Percentiles rank a stretch among this genome's conserved stretches.
Conservation (phyloP, 2,888 invertebrate genomes). For the Coleophora deauratella region DNA sequence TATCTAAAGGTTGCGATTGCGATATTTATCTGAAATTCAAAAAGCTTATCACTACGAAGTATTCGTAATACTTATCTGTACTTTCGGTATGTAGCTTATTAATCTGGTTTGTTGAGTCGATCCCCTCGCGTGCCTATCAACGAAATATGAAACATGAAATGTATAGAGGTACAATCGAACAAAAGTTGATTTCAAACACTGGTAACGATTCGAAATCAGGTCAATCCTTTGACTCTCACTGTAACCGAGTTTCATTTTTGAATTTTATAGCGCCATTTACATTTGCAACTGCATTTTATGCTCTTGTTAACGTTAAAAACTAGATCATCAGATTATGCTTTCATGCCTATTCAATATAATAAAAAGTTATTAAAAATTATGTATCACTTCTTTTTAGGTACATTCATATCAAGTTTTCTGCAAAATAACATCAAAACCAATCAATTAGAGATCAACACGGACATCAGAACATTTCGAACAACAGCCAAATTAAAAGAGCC, state of each 20-base stretch:
- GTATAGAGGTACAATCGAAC: conserved; percentile 5
- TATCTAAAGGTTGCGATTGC: too few relatives aligned
- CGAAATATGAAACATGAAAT: conserved; percentile 24
- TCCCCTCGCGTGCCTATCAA: conserved; percentile 26
- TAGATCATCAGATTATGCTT: too few relatives aligned
- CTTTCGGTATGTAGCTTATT: conserved; percentile 1
- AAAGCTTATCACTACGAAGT: too few relatives aligned
- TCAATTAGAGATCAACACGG: conserved; percentile 80
- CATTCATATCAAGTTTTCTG: conserved; percentile 77
- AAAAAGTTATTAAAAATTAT: too few relatives aligned
- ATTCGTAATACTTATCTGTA: too few relatives aligned
- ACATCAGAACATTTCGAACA: conserved; percentile 76
- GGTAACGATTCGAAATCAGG: conserved; percentile 1
- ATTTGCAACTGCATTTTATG: too few relatives aligned
- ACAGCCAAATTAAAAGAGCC: conserved; percentile 80
- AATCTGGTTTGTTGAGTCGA: conserved; percentile 8
- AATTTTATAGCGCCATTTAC: too few relatives aligned
- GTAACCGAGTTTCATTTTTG: too few relatives aligned
- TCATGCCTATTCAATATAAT: too few relatives aligned
- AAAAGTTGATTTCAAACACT: conserved; percentile 7
- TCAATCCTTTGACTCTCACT: not conserved
- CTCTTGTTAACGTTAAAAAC: too few relatives aligned
- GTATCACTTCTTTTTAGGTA: conserved; percentile 42
- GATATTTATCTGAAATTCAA: not conserved
- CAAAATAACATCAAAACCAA: conserved; percentile 79